phyloP scores from a whole-genome alignment of 2,888 invertebrate genomes.

The Tuta absoluta region DNA sequence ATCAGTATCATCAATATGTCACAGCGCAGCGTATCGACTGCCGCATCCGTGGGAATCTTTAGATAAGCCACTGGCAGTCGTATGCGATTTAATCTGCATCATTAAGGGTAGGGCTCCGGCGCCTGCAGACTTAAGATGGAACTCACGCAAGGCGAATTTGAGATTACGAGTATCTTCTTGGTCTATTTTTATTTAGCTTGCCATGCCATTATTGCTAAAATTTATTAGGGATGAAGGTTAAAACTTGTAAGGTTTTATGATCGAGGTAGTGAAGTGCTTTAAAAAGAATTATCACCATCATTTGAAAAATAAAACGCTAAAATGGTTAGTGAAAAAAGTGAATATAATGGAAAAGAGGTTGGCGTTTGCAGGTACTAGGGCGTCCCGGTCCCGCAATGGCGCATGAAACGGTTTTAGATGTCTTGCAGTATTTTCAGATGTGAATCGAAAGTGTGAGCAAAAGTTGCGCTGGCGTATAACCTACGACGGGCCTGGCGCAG shows the following conservation, averaged over 20 bases:
- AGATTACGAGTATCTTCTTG: slow-evolving; percentile 38
- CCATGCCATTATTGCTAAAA: background rate
- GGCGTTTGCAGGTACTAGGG: too few relatives aligned
- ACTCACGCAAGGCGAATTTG: slow-evolving; percentile 48
- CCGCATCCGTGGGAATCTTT: slow-evolving; percentile 63
- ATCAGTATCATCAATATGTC: background rate
- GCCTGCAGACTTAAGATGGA: slow-evolving; percentile 44
- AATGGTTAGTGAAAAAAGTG: too few relatives aligned
- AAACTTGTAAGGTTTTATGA: background rate
- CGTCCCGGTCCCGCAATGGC: too few relatives aligned
- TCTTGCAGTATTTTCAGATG: too few relatives aligned
- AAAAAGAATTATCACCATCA: too few relatives aligned
- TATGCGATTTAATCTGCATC: slow-evolving; percentile 65
- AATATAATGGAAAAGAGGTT: too few relatives aligned
- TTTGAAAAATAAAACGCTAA: too few relatives aligned
- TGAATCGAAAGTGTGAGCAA: too few relatives aligned
- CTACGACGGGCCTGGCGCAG: too few relatives aligned
- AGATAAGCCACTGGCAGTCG: slow-evolving; percentile 60
- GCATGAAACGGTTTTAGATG: too few relatives aligned
- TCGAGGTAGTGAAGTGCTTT: background rate
- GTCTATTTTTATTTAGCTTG: slow-evolving; percentile 4
- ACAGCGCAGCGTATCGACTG: slow-evolving; percentile 47
- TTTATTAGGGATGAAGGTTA: background rate
- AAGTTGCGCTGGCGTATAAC: too few relatives aligned
- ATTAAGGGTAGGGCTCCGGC: slow-evolving; percentile 50